Base-by-base conservation (phyloP, 2,888 invertebrate species). In the Drosophila dives region DNA sequence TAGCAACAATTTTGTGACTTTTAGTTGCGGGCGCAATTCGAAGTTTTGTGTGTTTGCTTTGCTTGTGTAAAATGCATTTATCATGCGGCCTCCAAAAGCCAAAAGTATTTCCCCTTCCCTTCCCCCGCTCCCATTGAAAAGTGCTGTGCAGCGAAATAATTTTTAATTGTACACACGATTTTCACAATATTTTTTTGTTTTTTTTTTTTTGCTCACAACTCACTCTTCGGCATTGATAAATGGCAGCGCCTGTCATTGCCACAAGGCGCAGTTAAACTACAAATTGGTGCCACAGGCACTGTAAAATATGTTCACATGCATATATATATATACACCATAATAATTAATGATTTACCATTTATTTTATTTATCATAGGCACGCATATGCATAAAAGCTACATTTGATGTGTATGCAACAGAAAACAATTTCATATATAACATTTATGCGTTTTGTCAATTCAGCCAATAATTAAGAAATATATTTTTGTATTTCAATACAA, bases 1-100 rank as follows among this genome's bases (percentile, higher is more conserved):
- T 67, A 65, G 68, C 68, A 85, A 73, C 74, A 77, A 68, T 86
- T 82, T 75, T 79, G 70, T 74, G 77, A 81, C 79, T 81, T 65
- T 74, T 65, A 23, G 70, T 75, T 72, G 69, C 64, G 72, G 56
- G 63, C 70, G 58, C 73, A 72, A 80, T 62, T 75, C 69, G 71
- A 74, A 84, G 69, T 75, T 69, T 68, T 45, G 38, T 64, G 66
- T 72, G 50, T 64, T 63, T 72, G 66, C 29, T 58, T 64, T 33
- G 49, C 51, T 71, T 70, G 11, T 60, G 11, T 40, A 26, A 23
- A 42, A 60, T 59, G 40, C 60, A 73, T 66, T 62, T 62, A 59
- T 55, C 71, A 67, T 66, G 65, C 3, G 17, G n/a, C 50, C 51
- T 33, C 15, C 40, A 40, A 66, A 33, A 53, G 26, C 54, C 42